These are phyloP conservation scores for Decapterus maruadsi DNA, from an alignment of 2,797 vertebrate genomes.

Conservation along the genomic window DNA sequence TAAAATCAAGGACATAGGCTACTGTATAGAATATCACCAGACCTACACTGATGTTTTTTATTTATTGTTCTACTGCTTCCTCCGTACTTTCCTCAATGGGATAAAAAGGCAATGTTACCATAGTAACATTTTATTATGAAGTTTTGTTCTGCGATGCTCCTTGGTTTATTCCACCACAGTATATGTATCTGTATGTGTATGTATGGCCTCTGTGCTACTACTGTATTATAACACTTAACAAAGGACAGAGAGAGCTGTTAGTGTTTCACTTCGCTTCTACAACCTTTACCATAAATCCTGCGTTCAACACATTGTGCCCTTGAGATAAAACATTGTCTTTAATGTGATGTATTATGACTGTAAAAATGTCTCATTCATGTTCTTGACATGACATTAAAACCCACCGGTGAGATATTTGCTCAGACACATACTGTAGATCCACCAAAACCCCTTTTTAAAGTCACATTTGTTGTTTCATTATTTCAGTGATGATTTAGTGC, in stretches of 20 bases:
- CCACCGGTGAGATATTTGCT: conserved; percentile 26
- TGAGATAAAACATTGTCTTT: conserved; percentile 11
- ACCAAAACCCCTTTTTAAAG: conserved; percentile 43
- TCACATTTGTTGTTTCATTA: conserved; percentile 54
- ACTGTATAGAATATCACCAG: background rate
- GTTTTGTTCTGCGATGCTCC: background rate
- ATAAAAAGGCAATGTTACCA: background rate
- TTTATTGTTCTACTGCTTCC: background rate
- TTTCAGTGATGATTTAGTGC: conserved; percentile 66
- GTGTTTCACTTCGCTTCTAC: background rate
- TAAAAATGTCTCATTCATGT: conserved; percentile 45
- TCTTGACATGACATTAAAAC: conserved; percentile 49
- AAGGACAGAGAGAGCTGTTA: background rate
- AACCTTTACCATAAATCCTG: conserved; percentile 4
- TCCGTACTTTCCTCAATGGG: background rate
- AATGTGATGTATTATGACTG: conserved; percentile 28
- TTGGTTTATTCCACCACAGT: background rate
- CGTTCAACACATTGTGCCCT: background rate
- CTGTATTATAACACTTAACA: conserved; percentile 10
- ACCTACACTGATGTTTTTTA: background rate
- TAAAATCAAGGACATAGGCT: too few relatives aligned
- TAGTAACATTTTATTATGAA: too few relatives aligned
- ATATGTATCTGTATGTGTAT: background rate
- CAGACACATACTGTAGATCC: conserved; percentile 15
- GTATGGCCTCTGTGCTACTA: background rate